Percentiles rank a stretch among this genome's conserved stretches.
These are phyloP conservation scores for Xenopus laevis DNA, from an alignment of 2,113 vertebrate species.

Conservation along the genomic window DNA sequence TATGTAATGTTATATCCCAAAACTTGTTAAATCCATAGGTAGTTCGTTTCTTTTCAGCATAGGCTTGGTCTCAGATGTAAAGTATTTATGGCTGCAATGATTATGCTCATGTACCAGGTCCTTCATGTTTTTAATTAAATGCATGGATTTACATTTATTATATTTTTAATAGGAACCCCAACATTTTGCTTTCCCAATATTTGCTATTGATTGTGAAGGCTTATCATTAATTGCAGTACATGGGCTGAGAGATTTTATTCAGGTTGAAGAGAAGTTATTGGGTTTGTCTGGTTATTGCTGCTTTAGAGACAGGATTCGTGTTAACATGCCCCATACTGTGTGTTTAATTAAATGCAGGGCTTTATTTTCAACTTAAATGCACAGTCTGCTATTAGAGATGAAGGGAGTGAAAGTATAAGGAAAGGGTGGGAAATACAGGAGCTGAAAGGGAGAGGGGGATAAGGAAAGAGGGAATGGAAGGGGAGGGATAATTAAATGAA, in stretches of 20 bases:
- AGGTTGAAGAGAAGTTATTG: not conserved
- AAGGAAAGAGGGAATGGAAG: not conserved
- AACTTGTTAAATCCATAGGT: too few species aligned
- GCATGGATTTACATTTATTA: too few species aligned
- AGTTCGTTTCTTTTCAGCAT: too few species aligned
- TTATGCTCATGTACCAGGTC: too few species aligned
- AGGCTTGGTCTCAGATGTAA: too few species aligned
- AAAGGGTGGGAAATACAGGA: not conserved
- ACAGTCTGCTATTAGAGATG: not conserved
- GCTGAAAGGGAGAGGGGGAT: not conserved
- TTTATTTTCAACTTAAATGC: not conserved
- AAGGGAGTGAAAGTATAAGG: not conserved
- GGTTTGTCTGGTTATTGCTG: not conserved
- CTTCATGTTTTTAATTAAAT: too few species aligned
- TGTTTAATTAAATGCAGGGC: not conserved
- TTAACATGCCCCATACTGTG: not conserved
- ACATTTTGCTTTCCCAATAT: too few species aligned
- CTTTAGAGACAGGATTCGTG: not conserved
- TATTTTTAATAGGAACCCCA: too few species aligned
- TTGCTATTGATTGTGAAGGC: too few species aligned
- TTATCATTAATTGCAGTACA: not conserved
- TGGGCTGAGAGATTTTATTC: not conserved
- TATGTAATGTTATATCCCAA: too few species aligned
- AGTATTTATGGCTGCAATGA: too few species aligned
- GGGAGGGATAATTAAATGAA: not conserved